These are phyloP conservation scores for Synergus umbraculus DNA, from an alignment of 2,888 invertebrate species.

Conservation along the genomic window DNA sequence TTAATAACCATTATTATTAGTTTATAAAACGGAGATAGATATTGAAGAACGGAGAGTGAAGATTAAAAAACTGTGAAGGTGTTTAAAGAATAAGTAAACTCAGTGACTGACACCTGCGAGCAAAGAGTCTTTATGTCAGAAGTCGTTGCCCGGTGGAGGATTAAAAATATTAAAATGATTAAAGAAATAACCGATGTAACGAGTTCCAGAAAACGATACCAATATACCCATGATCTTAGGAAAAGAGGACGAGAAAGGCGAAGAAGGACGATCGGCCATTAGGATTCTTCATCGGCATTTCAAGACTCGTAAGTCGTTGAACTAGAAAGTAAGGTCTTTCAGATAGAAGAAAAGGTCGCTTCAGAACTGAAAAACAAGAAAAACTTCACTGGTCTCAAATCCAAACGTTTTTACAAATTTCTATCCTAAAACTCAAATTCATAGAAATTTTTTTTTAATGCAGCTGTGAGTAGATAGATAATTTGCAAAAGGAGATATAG, in stretches of 20 bases:
- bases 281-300: constrained; percentile 45
- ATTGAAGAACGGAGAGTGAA: background rate
- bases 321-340: constrained; percentile 49
- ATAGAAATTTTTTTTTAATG: background rate
- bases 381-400: background rate
- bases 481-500: too few relatives aligned
- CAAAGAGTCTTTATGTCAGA: constrained; percentile 13
- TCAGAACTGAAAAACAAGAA: background rate
- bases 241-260: constrained; percentile 48
- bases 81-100: constrained; percentile 19
- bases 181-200: background rate
- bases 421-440: background rate
- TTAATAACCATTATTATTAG: constrained; percentile 21
- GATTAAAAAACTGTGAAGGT: constrained; percentile 14
- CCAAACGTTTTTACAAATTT: too few relatives aligned
- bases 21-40: constrained; percentile 15
- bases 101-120: background rate
- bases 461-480: too few relatives aligned
- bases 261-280: constrained; percentile 46
- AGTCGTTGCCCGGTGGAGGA: constrained; percentile 9
- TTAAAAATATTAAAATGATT: background rate
- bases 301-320: constrained; percentile 45
- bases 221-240: background rate
- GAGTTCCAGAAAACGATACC: background rate
- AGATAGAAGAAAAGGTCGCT: constrained; percentile 18